phyloP scores from a whole-genome alignment of 2,797 vertebrate genomes.

The Anisognathus igniventris region DNA sequence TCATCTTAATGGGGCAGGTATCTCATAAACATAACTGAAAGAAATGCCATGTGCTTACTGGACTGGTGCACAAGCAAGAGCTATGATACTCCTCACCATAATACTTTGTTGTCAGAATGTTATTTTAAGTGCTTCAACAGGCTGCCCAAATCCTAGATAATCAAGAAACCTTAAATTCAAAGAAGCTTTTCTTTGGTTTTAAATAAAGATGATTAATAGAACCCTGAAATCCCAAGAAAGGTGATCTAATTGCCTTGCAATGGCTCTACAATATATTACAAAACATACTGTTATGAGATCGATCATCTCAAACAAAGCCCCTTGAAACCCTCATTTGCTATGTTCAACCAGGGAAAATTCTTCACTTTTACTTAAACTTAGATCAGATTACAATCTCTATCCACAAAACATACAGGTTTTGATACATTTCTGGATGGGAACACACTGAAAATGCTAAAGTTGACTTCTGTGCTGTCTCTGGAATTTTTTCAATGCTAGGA shows the following conservation, averaged over 20 bases:
- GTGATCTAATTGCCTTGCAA: conserved; percentile 14
- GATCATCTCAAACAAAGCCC: neutral
- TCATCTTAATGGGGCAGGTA: neutral
- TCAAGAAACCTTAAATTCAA: neutral
- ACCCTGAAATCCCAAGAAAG: conserved; percentile 10
- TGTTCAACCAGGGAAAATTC: neutral
- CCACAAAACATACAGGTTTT: neutral
- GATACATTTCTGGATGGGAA: neutral
- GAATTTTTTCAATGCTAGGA: neutral
- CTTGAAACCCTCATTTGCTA: neutral
- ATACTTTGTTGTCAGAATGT: neutral
- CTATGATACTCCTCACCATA: neutral
- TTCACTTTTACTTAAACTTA: neutral
- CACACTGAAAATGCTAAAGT: neutral
- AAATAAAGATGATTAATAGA: neutral
- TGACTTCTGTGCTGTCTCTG: neutral
- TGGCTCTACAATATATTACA: neutral
- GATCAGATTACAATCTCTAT: neutral
- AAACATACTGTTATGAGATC: neutral
- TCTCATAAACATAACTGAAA: neutral
- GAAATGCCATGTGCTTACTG: neutral
- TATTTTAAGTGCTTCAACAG: neutral
- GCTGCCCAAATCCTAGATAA: neutral
- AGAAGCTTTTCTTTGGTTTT: neutral
- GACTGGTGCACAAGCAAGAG: neutral